phyloP scores from a whole-genome alignment of 2,113 vertebrate species.

The Lasiurus borealis region DNA sequence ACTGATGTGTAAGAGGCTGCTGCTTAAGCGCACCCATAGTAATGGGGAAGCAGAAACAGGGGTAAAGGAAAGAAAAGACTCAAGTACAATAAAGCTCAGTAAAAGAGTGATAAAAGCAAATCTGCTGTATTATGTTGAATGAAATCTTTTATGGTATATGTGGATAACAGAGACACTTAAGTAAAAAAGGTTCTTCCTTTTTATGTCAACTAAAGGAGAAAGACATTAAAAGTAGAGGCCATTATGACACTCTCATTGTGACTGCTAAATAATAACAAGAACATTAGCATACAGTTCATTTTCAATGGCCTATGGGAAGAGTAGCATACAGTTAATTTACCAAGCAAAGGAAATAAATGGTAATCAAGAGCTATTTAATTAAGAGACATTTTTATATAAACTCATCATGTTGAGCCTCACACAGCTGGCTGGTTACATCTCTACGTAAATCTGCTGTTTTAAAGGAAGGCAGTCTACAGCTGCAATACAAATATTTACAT shows the following conservation, averaged over 20 bases:
- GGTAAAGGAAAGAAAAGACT: conserved; percentile 10
- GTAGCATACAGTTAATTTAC: background rate
- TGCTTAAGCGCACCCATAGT: background rate
- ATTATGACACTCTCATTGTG: background rate
- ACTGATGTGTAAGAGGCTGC: background rate
- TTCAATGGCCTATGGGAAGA: conserved; percentile 25
- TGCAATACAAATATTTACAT: background rate
- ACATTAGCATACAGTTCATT: background rate
- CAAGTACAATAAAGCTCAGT: conserved; percentile 25
- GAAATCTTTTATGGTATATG: background rate
- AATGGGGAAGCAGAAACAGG: background rate
- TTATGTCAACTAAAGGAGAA: conserved; percentile 1
- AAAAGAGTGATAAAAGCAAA: conserved; percentile 23
- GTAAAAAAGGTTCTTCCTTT: conserved; percentile 17
- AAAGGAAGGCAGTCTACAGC: background rate
- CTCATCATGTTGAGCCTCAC: background rate
- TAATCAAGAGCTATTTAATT: background rate
- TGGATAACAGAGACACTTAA: conserved; percentile 22
- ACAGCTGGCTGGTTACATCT: background rate
- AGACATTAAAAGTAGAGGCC: background rate
- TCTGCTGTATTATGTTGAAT: background rate
- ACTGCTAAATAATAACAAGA: background rate
- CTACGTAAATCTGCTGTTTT: background rate
- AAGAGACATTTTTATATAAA: conserved; percentile 12
- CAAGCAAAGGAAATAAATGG: conserved; percentile 5